phyloP scores from a whole-genome alignment of 2,797 vertebrate genomes.

The Decapterus maruadsi region DNA sequence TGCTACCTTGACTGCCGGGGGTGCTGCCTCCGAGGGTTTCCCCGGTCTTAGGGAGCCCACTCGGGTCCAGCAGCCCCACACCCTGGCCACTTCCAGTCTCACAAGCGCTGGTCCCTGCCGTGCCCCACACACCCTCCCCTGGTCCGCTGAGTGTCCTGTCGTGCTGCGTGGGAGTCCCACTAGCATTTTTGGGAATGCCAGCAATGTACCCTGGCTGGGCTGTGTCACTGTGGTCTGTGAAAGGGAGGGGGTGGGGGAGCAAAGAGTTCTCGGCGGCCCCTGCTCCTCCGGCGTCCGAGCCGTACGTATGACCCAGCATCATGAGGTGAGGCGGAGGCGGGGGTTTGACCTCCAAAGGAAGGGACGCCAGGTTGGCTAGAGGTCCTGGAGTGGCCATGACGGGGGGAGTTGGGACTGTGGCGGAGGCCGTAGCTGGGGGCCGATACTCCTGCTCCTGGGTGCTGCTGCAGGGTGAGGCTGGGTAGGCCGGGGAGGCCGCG shows the following conservation, averaged over 20 bases:
- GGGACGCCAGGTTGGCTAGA: conserved; percentile 72
- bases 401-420: conserved; percentile 44
- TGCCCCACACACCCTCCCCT: conserved; percentile 69
- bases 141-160: conserved; percentile 71
- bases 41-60: conserved; percentile 53
- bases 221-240: conserved; percentile 69
- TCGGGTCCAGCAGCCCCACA: conserved; percentile 54
- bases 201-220: conserved; percentile 69
- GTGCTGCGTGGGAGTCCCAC: conserved; percentile 59
- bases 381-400: conserved; percentile 61
- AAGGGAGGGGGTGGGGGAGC: conserved; percentile 47
- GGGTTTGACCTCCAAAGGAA: conserved; percentile 80
- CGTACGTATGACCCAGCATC: conserved; percentile 76
- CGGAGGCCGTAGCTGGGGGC: conserved; percentile 38
- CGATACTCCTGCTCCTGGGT: conserved; percentile 81
- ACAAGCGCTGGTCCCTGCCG: conserved; percentile 55
- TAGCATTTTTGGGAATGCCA: conserved; percentile 57
- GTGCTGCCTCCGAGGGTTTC: conserved; percentile 60
- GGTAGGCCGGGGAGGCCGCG: conserved; percentile 80
- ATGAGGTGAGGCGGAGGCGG: conserved; percentile 79
- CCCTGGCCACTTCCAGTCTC: conserved; percentile 66
- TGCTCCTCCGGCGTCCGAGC: conserved; percentile 55
- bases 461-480: conserved; percentile 79
- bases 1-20: conserved; percentile 74
- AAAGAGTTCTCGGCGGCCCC: conserved; percentile 63